Conservation (phyloP, 35 echinoderm and acorn worm species). For the Hemicentrotus pulcherrimus region DNA sequence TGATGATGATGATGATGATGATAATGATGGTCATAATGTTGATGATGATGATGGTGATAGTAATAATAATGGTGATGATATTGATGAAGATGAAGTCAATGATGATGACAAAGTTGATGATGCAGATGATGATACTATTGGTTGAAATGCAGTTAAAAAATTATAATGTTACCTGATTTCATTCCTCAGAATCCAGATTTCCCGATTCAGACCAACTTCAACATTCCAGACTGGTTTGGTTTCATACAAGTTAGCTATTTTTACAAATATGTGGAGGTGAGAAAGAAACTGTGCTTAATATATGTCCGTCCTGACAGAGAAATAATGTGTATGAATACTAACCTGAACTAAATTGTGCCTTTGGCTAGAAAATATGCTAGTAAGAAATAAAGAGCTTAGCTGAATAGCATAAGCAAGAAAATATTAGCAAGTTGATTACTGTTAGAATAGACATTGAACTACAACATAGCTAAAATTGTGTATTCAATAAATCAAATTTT, state of each 20-base stretch:
- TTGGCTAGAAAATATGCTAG: neutral
- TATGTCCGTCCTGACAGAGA: neutral
- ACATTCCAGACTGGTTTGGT: slow-evolving; percentile 63
- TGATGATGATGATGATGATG: too few relatives aligned
- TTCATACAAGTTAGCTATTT: slow-evolving; percentile 58
- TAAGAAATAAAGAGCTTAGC: neutral
- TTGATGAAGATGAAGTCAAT: too few relatives aligned
- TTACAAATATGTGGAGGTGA: slow-evolving; percentile 70
- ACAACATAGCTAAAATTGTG: too few relatives aligned
- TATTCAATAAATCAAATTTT: too few relatives aligned
- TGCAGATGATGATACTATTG: too few relatives aligned
- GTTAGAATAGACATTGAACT: neutral
- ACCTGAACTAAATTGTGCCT: neutral
- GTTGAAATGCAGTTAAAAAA: too few relatives aligned
- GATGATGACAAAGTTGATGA: too few relatives aligned
- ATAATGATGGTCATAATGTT: neutral
- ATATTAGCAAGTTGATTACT: neutral
- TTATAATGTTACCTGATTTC: neutral
- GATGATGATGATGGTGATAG: neutral
- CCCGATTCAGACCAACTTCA: slow-evolving; percentile 29
- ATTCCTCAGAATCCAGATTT: neutral
- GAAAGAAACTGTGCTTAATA: neutral
- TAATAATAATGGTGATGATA: too few relatives aligned
- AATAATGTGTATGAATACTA: neutral
- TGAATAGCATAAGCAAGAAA: neutral